Evolutionary conservation across 2,113 vertebrate species (phyloP), one percentile per base, ranked within the genome.

Genomic region (Nyctibius bracteatus): DNA sequence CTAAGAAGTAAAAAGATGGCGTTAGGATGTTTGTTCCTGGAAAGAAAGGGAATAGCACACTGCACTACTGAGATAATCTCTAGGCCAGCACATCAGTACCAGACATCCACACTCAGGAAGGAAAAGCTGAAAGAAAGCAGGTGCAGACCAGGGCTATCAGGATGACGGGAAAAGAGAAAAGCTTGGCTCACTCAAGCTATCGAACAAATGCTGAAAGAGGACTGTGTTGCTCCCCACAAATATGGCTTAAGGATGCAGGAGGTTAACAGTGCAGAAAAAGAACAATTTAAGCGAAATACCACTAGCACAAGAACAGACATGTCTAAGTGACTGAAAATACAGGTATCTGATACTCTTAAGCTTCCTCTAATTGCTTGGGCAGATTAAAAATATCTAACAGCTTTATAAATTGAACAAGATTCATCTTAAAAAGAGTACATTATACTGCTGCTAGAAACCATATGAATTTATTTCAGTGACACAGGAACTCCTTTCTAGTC

Each of bases 41-140:
- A 79, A 17, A 52, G 17, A 70, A 58, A 87, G 14, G 22, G 28
- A 85, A 66, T 5, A 5, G 0, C 0, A 0, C 27, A 33, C 3
- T 81, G 44, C n/a, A 54, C 9, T 15, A 49, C 41, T 41, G 57
- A 74, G 41, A 65, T 6, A n/a, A 73, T 27, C 49, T 78, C 46
- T 33, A 37, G 49, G 41, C 31, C 46, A 49, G 65, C 21, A 47
- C 41, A 70, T 43, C 46, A 63, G 63, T 17, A 41, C 28, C 70
- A 81, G 31, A 70, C 54, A 88, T 14, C 25, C 78, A 41, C 0
- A 2, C 27, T 30, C 37, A 44, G 51, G 46, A 86, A 68, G 24
- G 6, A 90, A 91, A 84, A 41, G 16, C 22, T 81, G 65, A 62
- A 73, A 78, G n/a, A 81, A 71, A 74, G 28, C 78, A 87, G 61